Percentiles rank a stretch among this genome's conserved stretches.
Evolutionary conservation across 2,113 vertebrate genomes (phyloP).

Genomic region (Lethenteron reissneri): DNA sequence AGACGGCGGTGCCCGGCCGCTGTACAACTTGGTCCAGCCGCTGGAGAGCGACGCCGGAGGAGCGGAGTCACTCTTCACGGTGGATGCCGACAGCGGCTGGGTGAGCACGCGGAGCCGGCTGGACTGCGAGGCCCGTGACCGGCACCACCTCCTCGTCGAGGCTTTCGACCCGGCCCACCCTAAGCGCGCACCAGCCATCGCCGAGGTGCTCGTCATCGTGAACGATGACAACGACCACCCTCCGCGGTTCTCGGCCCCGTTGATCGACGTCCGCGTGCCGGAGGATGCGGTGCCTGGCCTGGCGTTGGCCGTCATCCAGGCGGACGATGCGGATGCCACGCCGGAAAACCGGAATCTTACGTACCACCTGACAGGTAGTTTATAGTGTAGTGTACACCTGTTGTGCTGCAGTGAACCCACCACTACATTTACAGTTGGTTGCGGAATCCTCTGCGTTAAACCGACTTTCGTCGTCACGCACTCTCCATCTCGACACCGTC

Average conservation of each 20-base stretch:
- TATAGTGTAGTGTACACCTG: too few species aligned
- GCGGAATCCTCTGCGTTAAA: too few species aligned
- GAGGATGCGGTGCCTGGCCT: conserved; percentile 65
- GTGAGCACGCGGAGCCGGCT: conserved; percentile 72
- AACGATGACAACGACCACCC: conserved; percentile 80
- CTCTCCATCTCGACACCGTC: too few species aligned
- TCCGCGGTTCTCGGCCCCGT: conserved; percentile 65
- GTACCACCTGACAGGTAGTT: conserved; percentile 70
- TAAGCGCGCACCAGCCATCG: conserved; percentile 32
- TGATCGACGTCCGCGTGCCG: conserved; percentile 91
- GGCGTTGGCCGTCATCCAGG: conserved; percentile 74
- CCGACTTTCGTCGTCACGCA: too few species aligned
- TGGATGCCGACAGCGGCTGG: conserved; percentile 70
- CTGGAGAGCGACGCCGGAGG: conserved; percentile 26
- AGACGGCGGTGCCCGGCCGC: conserved; percentile 36
- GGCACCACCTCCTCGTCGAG: conserved; percentile 36
- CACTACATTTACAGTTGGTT: too few species aligned
- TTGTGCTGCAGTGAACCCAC: too few species aligned
- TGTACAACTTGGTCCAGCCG: conserved; percentile 25
- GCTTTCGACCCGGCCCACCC: conserved; percentile 70
- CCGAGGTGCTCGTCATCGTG: conserved; percentile 51
- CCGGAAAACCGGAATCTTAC: conserved; percentile 58
- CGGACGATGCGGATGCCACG: conserved; percentile 60
- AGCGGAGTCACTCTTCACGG: conserved; percentile 37
- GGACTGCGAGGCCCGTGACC: conserved; percentile 36